Percentiles rank a stretch among this genome's conserved stretches.
Evolutionary conservation across 2,113 vertebrate species (phyloP).

Genomic region (Amblyornis subalaris): DNA sequence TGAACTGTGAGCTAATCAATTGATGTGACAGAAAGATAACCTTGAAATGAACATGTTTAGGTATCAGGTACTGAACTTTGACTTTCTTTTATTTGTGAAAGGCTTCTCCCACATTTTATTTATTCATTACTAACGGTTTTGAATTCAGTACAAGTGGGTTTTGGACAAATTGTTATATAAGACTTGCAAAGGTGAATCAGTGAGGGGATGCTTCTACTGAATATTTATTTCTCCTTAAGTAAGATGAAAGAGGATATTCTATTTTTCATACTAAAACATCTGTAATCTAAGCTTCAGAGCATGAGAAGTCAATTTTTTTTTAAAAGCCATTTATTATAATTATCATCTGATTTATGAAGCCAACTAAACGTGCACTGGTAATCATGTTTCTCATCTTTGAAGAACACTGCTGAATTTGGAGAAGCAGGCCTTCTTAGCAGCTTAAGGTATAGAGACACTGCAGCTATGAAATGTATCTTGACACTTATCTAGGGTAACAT

Average conservation of each 20-base stretch:
- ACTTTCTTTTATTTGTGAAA: neutral
- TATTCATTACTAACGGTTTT: neutral
- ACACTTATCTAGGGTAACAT: neutral
- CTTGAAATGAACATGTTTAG: neutral
- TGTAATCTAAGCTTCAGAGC: neutral
- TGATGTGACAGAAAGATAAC: neutral
- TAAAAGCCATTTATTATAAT: neutral
- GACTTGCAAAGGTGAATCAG: neutral
- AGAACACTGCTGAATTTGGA: neutral
- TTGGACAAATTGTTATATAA: neutral
- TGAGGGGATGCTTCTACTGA: neutral
- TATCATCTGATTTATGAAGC: neutral
- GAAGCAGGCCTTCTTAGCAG: neutral
- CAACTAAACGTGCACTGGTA: neutral
- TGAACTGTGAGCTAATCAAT: neutral
- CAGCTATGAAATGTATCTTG: neutral
- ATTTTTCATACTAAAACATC: neutral
- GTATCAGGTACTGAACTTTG: neutral
- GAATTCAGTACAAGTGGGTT: neutral
- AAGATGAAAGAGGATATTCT: neutral
- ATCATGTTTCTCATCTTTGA: neutral
- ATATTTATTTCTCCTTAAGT: neutral
- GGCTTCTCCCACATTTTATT: neutral
- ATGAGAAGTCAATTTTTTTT: neutral
- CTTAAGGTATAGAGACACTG: neutral